Base-by-base conservation (phyloP, 1,140 invertebrate genomes). In the Leguminivora glycinivorella region DNA sequence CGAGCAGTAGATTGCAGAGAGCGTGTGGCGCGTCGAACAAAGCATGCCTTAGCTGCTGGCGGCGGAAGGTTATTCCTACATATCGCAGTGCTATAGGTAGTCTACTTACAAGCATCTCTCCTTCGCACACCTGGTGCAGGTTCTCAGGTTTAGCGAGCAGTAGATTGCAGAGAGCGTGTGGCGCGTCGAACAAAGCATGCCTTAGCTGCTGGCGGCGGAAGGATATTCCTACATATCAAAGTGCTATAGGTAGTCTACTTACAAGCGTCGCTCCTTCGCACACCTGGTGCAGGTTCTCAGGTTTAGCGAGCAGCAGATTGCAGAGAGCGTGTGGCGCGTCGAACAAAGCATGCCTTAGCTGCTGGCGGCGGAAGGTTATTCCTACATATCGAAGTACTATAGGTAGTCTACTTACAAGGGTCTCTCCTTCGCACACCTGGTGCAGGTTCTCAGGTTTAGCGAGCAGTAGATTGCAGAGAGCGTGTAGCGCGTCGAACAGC, bases 331-430 rank as follows among this genome's bases (percentile, higher is more conserved):
- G 97, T 14, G 99, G 92, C 29, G 97, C 97, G 90, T 99, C 98
- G 92, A 99, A 99, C 22, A 99, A 91, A 52, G 96, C 95, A 22
- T 94, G 95, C 82, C 80, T 6, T 84, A 78, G 71, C 93, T 82
- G 82, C 93, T 89, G 80, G 88, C 80, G 68, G 91, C 82, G 67
- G 87, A 97, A 31, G 98, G 93, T 87, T 97, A 97, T 87, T 99
- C 98, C 84, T 99, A 99, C 68, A 99, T 96, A 93, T 99, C 99
- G 92, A 98, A 99, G 73, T n/a, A n/a, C n/a, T n/a, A n/a, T n/a
- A n/a, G n/a, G n/a, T n/a, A 10, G 70, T 58, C 72, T 34, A 80
- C 90, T 94, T 93, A 98, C 98, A 94, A 99, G 92, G 70, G 97
- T 97, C 87, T 99, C 98, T 34, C 97, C 97, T 60, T 95, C 96